These are phyloP conservation scores for Montipora capitata DNA, from an alignment of 92 coral and sea anemone species.

Conservation along the genomic window DNA sequence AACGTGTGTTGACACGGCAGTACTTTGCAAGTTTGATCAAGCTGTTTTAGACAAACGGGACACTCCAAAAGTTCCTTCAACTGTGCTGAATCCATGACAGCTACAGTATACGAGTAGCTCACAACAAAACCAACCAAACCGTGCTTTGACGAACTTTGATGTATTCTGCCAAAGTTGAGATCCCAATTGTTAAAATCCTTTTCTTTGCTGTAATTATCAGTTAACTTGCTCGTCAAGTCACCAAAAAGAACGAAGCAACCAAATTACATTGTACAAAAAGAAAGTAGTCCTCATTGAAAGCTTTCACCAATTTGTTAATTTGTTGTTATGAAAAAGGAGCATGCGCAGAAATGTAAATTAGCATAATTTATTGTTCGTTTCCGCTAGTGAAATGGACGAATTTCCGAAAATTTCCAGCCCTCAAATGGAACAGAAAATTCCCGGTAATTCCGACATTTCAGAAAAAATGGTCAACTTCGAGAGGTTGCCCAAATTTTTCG, in stretches of 20 bases:
- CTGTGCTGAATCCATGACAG: slow-evolving; percentile 84
- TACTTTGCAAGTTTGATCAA: slow-evolving; percentile 94
- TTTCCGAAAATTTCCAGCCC: no score
- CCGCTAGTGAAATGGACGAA: no score
- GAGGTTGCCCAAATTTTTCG: no score
- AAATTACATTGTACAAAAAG: slow-evolving; percentile 3
- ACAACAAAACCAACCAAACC: background rate
- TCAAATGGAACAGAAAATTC: no score
- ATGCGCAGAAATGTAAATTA: slow-evolving; percentile 29
- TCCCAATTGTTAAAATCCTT: background rate
- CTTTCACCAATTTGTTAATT: background rate
- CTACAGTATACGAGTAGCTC: no score
- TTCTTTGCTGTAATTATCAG: background rate
- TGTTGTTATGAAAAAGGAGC: slow-evolving; percentile 49
- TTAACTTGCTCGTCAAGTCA: background rate
- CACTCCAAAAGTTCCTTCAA: slow-evolving; percentile 94
- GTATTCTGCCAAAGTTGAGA: background rate
- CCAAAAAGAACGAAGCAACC: background rate
- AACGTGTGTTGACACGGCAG: slow-evolving; percentile 99
- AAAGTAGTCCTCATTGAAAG: slow-evolving; percentile 4
- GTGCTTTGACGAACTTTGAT: background rate
- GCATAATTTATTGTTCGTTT: slow-evolving; percentile 9
- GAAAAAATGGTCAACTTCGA: no score
- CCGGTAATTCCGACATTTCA: no score
- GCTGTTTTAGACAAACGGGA: slow-evolving; percentile 93